Evolutionary conservation across 2,113 vertebrate genomes (phyloP).

Genomic region (Thamnophis sirtalis): DNA sequence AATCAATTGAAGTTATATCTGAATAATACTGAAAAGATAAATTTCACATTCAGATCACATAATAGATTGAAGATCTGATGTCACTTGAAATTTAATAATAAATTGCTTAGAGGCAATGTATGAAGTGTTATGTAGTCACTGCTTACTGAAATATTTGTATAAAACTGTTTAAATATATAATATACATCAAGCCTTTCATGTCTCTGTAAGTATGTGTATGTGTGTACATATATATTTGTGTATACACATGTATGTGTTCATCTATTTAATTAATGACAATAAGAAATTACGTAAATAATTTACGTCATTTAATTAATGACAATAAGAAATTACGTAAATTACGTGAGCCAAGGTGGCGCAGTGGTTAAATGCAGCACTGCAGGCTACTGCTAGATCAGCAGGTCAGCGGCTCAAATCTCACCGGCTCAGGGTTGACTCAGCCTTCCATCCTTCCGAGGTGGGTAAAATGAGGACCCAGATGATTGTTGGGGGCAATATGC

Average conservation of each 20-base stretch:
- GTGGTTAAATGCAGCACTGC: too few species aligned
- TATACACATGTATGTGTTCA: background rate
- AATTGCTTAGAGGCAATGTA: background rate
- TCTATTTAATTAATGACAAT: background rate
- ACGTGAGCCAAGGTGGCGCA: too few species aligned
- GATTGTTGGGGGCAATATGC: too few species aligned
- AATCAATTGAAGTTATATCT: background rate
- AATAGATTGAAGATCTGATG: background rate
- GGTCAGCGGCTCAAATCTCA: too few species aligned
- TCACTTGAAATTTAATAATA: background rate
- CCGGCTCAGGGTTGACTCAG: too few species aligned
- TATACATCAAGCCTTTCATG: background rate
- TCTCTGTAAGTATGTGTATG: too few species aligned
- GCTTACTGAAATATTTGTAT: background rate
- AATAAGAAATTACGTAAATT: too few species aligned
- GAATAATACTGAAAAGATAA: background rate
- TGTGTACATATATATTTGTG: too few species aligned
- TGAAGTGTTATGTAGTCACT: background rate
- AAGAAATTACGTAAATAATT: background rate
- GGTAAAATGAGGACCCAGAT: too few species aligned
- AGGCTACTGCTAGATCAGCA: too few species aligned
- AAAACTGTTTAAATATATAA: background rate
- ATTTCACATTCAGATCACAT: background rate
- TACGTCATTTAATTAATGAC: too few species aligned
- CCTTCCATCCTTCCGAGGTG: too few species aligned